Base-by-base conservation (phyloP, 1,140 invertebrate genomes). In the Drosophila fuyamai region DNA sequence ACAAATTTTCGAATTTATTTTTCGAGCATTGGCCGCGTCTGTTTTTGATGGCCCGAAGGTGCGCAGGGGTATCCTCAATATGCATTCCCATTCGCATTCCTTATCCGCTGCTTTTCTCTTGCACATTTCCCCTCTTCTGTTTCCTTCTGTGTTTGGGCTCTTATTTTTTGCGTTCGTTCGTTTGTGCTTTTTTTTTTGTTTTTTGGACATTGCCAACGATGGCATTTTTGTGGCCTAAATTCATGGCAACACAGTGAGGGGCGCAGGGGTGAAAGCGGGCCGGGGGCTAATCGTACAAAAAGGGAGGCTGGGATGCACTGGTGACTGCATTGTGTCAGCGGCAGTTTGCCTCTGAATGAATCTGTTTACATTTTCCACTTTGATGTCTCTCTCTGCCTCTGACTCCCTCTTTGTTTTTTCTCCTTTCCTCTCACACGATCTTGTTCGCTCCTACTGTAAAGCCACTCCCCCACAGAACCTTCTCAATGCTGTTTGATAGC, bases 221-320 rank as follows among this genome's bases (percentile, higher is more conserved):
- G 82, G 82, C 82, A 86, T 85, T 85, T 85, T 85, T 85, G 82
- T 85, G 81, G 81, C 81, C 81, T 86, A 85, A 85, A 85, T 85
- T 81, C 82, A 76, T 61, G 63, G 59, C 66, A 81, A 32, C 67
- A 46, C 32, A 63, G 43, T 63, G 41, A n/a, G 4, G 32, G 36
- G 27, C 16, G 14, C 9, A 16, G 12, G 9, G 43, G 32, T 5
- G 2, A 14, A 9, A 0, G 32, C 12, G 12, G 16, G 3, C 16
- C 2, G 10, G 48, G 18, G 18, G 10, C 13, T n/a, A 68, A 40
- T 36, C 51, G 43, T 38, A 9, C 29, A 32, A 47, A 29, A 32
- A 14, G 6, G 5, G 13, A 36, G 6, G 12, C 7, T 35, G 9
- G 9, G 0, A 0, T 57, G 46, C 36, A 58, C 55, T 66, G 59